Evolutionary conservation across 2,888 invertebrate species (phyloP).

Genomic region (Drosophila paramelanica): DNA sequence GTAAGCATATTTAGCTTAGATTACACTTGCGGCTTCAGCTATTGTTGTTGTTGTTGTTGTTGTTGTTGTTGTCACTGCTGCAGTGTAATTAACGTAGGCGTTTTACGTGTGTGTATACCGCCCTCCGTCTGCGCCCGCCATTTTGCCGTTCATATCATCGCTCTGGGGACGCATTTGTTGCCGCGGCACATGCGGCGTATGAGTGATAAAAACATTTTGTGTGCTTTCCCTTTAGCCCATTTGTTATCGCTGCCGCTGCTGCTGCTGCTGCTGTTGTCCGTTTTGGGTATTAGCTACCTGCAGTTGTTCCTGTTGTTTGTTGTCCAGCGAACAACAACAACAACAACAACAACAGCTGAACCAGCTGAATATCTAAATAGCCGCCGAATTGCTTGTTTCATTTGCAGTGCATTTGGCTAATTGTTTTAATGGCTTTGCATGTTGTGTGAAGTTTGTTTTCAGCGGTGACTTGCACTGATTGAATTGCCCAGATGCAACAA

Average conservation of each 20-base stretch:
- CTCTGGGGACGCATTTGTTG: conserved; percentile 61
- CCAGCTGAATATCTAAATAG: conserved; percentile 17
- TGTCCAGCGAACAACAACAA: conserved; percentile 4
- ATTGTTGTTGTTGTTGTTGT: conserved; percentile 37
- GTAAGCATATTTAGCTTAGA: conserved; percentile 28
- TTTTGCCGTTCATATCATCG: conserved; percentile 3
- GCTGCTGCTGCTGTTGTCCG: conserved; percentile 9
- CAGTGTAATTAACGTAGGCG: conserved; percentile 53
- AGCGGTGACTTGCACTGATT: conserved; percentile 18
- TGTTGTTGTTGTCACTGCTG: conserved; percentile 17
- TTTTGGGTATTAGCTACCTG: conserved; percentile 26
- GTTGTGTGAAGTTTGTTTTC: conserved; percentile 16
- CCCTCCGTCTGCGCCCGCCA: neutral
- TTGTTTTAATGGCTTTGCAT: conserved; percentile 62
- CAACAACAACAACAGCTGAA: too few relatives aligned
- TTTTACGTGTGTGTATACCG: conserved; percentile 56
- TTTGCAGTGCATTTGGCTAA: conserved; percentile 55
- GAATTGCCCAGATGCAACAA: conserved; percentile 33
- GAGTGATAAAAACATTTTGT: conserved; percentile 67
- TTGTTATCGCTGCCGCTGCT: conserved; percentile 1
- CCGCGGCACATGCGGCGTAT: conserved; percentile 61
- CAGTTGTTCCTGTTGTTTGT: conserved; percentile 7
- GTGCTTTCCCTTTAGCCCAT: conserved; percentile 36
- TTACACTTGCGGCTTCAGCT: conserved; percentile 47
- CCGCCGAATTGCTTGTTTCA: neutral